Evolutionary conservation across 2,888 invertebrate species (phyloP).

Genomic region (Eurois occulta): DNA sequence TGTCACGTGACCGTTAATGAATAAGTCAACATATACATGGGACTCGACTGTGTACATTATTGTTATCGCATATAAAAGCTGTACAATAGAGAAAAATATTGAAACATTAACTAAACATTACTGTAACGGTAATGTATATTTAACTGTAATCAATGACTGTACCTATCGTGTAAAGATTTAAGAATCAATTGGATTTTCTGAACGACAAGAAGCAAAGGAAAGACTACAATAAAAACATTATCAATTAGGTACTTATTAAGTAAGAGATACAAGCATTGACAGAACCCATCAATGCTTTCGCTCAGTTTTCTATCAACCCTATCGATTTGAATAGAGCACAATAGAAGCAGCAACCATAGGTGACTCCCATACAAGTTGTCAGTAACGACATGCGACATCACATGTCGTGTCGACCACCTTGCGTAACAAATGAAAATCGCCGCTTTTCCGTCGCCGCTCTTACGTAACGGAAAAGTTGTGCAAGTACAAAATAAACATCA

Average conservation of each 20-base stretch:
- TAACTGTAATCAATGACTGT: slow-evolving; percentile 17
- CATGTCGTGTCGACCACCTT: slow-evolving; percentile 66
- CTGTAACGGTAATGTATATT: slow-evolving; percentile 8
- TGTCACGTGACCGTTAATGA: slow-evolving; percentile 63
- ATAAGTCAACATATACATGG: slow-evolving; percentile 56
- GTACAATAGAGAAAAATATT: slow-evolving; percentile 48
- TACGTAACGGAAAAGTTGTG: slow-evolving; percentile 76
- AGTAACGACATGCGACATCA: slow-evolving; percentile 63
- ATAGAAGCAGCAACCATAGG: slow-evolving; percentile 61
- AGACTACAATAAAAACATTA: neutral
- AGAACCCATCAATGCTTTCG: neutral
- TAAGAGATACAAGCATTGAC: neutral
- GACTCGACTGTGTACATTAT: slow-evolving; percentile 44
- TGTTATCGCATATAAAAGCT: slow-evolving; percentile 50
- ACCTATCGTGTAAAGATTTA: neutral
- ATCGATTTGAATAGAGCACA: slow-evolving; percentile 47
- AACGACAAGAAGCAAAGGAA: neutral
- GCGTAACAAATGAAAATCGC: slow-evolving; percentile 75
- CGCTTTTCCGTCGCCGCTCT: slow-evolving; percentile 72
- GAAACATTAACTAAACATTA: slow-evolving; percentile 40
- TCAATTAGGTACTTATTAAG: no score
- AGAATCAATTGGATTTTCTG: neutral
- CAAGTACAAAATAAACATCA: slow-evolving; percentile 70
- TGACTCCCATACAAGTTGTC: slow-evolving; percentile 61
- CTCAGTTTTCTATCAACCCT: slow-evolving; percentile 36